Evolutionary conservation across 2,113 vertebrate genomes (phyloP).

Genomic region (Strix uralensis): DNA sequence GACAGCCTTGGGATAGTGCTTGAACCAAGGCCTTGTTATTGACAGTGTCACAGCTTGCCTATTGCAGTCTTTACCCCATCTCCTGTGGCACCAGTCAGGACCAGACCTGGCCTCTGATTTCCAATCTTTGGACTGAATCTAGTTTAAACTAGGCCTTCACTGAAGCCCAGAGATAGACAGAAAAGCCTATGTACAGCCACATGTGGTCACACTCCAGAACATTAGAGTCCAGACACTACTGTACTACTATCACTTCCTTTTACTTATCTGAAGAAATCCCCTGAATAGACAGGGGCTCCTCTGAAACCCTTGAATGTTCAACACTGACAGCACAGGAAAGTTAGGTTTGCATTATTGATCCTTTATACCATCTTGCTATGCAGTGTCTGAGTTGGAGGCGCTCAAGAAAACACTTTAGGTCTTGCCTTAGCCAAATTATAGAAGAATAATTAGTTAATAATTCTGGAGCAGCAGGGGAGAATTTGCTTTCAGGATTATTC

Average conservation of each 20-base stretch:
- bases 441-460: background rate
- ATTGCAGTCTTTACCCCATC: background rate
- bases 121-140: background rate
- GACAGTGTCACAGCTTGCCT: background rate
- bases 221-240: background rate
- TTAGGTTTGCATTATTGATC: background rate
- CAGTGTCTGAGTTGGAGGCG: fast-evolving
- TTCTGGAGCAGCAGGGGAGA: background rate
- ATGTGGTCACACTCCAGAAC: background rate
- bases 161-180: background rate
- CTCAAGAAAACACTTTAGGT: background rate
- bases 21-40: background rate
- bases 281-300: fast-evolving
- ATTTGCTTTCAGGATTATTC: background rate
- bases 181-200: background rate
- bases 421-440: background rate
- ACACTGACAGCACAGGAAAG: background rate
- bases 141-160: background rate
- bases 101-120: background rate
- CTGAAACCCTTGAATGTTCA: background rate
- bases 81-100: background rate
- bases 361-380: background rate
- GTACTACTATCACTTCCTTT: background rate
- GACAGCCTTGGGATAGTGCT: background rate
- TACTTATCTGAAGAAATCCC: background rate